Evolutionary conservation across 2,797 vertebrate species (phyloP).

Genomic region (Mus spretus): DNA sequence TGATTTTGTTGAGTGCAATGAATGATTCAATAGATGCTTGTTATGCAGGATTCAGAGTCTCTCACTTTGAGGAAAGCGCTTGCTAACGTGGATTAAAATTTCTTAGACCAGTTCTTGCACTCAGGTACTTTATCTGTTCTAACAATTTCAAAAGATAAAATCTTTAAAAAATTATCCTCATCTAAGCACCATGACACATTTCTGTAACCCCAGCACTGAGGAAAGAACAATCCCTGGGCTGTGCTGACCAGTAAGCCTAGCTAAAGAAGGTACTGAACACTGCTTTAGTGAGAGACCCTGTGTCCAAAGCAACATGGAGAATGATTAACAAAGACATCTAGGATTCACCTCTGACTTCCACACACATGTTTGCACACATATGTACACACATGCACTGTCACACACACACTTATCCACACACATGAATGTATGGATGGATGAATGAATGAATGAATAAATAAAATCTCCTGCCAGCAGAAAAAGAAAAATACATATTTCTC

Average conservation of each 20-base stretch:
- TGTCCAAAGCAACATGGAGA: neutral
- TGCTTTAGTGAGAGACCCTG: neutral
- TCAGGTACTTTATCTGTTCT: neutral
- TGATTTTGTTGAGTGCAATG: slow-evolving; percentile 43
- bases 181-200: neutral
- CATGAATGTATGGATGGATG: neutral
- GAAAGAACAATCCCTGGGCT: neutral
- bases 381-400: neutral
- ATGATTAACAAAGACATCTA: neutral
- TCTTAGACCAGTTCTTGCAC: neutral
- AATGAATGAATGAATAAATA: neutral
- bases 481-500: slow-evolving; percentile 35
- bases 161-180: neutral
- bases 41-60: slow-evolving; percentile 12
- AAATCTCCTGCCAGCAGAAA: slow-evolving; percentile 20
- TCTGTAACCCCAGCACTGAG: neutral
- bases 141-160: neutral
- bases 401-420: neutral
- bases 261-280: neutral
- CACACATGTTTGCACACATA: no score
- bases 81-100: neutral
- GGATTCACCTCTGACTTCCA: neutral
- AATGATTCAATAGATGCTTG: slow-evolving; percentile 42
- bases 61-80: slow-evolving; percentile 1
- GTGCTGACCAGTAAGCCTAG: neutral